Conservation (phyloP, 2,797 vertebrate species). For the Acanthurus leucopareius region DNA sequence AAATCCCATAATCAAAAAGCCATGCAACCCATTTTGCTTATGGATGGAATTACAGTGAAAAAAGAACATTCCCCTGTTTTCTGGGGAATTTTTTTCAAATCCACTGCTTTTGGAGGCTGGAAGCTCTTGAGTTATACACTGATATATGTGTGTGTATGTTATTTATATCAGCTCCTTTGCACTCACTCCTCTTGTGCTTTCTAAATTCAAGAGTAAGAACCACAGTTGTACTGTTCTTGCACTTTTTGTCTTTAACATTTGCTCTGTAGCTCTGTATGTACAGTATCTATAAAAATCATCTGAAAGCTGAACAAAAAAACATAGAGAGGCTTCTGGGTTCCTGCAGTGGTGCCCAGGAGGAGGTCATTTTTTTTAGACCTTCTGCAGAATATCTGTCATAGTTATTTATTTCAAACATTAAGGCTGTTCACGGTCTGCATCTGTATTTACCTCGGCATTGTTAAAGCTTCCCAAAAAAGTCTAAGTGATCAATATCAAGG, state of each 20-base stretch:
- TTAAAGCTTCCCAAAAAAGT: conserved; percentile 4
- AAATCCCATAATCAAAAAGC: too few relatives aligned
- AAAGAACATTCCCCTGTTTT: too few relatives aligned
- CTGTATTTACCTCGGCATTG: background rate
- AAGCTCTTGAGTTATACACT: background rate
- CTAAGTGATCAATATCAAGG: conserved; percentile 24
- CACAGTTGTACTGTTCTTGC: background rate
- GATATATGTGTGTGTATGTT: background rate
- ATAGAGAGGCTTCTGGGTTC: background rate
- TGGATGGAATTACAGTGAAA: too few relatives aligned
- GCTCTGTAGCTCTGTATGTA: background rate
- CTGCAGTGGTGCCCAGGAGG: background rate
- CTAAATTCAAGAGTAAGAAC: background rate
- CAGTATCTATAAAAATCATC: conserved; percentile 8
- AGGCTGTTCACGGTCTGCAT: conserved; percentile 2
- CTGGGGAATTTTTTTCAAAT: too few relatives aligned
- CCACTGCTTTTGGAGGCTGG: too few relatives aligned
- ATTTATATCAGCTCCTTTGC: background rate
- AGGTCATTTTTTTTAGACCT: background rate
- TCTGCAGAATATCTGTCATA: conserved; percentile 6
- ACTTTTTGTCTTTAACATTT: background rate
- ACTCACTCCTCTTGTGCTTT: background rate
- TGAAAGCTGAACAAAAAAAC: background rate
- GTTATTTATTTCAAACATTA: background rate
- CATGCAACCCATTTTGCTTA: too few relatives aligned